These are phyloP conservation scores for Pocillopora verrucosa DNA, from an alignment of 64 coral and sea anemone species.

Conservation along the genomic window DNA sequence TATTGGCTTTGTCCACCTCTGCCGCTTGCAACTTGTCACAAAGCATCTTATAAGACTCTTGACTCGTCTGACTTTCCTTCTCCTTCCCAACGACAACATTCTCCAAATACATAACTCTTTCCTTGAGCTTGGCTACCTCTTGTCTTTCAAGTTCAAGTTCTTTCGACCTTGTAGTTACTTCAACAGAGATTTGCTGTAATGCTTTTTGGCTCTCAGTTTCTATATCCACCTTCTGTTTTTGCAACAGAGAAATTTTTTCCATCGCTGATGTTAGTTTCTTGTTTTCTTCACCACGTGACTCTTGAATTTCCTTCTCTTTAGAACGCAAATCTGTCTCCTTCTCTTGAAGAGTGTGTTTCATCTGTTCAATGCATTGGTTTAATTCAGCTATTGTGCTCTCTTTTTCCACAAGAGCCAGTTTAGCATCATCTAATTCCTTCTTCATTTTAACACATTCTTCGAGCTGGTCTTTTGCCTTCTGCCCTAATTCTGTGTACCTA, in stretches of 20 bases:
- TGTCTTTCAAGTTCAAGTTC: conserved; percentile 57
- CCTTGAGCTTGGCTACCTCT: conserved; percentile 64
- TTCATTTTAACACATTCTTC: conserved; percentile 46
- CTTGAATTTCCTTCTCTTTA: conserved; percentile 11
- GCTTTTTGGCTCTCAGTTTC: conserved; percentile 39
- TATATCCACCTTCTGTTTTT: conserved; percentile 61
- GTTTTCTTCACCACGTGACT: conserved; percentile 6
- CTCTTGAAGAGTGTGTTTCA: conserved; percentile 37
- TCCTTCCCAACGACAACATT: conserved; percentile 48
- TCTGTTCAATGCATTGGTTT: conserved; percentile 46
- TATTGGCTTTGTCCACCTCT: conserved; percentile 48
- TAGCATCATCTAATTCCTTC: conserved; percentile 50
- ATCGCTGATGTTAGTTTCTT: not conserved
- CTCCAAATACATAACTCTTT: conserved; percentile 55
- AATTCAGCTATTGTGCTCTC: conserved; percentile 54
- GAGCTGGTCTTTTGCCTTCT: conserved; percentile 42
- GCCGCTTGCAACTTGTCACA: conserved; percentile 55
- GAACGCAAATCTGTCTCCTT: conserved; percentile 34
- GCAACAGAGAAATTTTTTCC: conserved; percentile 27
- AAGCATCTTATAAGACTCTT: conserved; percentile 53
- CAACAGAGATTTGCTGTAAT: conserved; percentile 62
- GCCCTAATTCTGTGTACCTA: conserved; percentile 49
- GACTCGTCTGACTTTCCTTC: conserved; percentile 42
- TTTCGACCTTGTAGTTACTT: conserved; percentile 3
- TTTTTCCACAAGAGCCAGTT: conserved; percentile 43